phyloP scores from a whole-genome alignment of 2,113 vertebrate species.

The Dendropsophus ebraccatus region DNA sequence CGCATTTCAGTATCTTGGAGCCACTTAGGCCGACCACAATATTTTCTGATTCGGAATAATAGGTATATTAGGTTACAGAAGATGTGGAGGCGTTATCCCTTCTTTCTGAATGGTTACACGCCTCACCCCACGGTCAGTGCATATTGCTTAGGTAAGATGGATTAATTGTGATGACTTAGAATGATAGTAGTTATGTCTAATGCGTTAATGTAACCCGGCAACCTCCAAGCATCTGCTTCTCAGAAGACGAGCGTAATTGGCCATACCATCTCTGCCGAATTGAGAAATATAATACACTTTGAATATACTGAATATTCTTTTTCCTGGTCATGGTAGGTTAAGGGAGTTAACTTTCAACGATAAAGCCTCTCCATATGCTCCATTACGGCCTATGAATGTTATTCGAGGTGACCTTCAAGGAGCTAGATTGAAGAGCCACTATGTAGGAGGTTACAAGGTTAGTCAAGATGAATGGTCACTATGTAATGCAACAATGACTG shows the following conservation, averaged over 20 bases:
- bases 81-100: not conserved
- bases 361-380: not conserved
- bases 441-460: not conserved
- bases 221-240: not conserved
- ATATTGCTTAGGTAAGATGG: not conserved
- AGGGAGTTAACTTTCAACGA: not conserved
- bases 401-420: not conserved
- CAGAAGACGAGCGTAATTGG: not conserved
- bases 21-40: conserved; percentile 7
- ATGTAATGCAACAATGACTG: too few species aligned
- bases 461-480: too few species aligned
- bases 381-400: not conserved
- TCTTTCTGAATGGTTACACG: not conserved
- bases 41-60: not conserved
- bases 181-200: not conserved
- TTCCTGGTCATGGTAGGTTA: not conserved
- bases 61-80: not conserved
- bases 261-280: not conserved
- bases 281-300: not conserved
- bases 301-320: not conserved
- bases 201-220: not conserved
- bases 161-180: not conserved
- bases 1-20: not conserved
- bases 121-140: not conserved
- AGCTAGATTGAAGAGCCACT: not conserved